Evolutionary conservation across 2,888 invertebrate genomes (phyloP).

Genomic region (Troides oblongomaculatus): DNA sequence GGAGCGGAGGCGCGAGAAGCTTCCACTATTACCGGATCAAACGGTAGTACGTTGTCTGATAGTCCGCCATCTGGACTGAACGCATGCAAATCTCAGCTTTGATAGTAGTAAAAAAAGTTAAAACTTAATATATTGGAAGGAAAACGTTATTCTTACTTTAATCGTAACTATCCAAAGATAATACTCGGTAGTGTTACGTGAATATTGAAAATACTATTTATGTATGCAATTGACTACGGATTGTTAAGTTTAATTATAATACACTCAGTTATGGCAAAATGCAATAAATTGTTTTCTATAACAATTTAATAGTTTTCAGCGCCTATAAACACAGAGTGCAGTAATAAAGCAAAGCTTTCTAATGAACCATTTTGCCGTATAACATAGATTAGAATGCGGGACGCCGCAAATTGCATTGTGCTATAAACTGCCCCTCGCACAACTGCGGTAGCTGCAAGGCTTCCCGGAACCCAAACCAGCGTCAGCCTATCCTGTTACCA

Average conservation of each 20-base stretch:
- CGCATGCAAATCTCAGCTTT: slow-evolving; percentile 6
- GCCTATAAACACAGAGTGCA: slow-evolving; percentile 1
- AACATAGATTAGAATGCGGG: slow-evolving; percentile 22
- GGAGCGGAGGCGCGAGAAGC: slow-evolving; percentile 26
- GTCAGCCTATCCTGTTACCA: slow-evolving; percentile 51
- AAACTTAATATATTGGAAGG: neutral
- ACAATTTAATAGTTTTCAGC: neutral
- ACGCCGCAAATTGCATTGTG: slow-evolving; percentile 25
- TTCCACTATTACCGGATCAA: slow-evolving; percentile 28
- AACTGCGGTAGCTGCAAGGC: slow-evolving; percentile 43
- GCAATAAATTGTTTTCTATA: slow-evolving; percentile 1
- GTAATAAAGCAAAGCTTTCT: slow-evolving; percentile 16
- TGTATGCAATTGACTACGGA: no score
- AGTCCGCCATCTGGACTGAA: slow-evolving; percentile 10
- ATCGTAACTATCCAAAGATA: no score
- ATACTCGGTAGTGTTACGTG: no score
- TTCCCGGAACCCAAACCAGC: slow-evolving; percentile 43
- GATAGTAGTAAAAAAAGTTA: neutral
- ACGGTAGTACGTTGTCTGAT: slow-evolving; percentile 13
- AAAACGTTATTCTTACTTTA: neutral
- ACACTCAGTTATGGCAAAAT: neutral
- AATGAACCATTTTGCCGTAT: slow-evolving; percentile 7
- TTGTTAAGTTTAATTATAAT: no score
- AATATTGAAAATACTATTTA: no score
- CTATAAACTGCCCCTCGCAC: slow-evolving; percentile 19